Evolutionary conservation across 2,113 vertebrate species (phyloP).

Genomic region (Odocoileus hemionus): DNA sequence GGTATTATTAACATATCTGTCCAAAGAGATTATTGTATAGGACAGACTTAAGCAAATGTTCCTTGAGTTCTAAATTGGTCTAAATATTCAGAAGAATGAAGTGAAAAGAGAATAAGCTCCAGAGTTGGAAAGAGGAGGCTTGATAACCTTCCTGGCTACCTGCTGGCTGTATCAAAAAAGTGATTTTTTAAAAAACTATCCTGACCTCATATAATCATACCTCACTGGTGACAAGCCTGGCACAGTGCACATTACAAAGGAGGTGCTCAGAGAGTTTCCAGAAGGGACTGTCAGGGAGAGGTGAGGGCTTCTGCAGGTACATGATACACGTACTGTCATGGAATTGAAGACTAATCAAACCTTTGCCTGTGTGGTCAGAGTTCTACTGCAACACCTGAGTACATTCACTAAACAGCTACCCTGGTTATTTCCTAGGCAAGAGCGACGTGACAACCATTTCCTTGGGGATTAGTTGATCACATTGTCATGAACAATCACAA

Average conservation of each 20-base stretch:
- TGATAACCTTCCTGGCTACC: not conserved
- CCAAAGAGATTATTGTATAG: not conserved
- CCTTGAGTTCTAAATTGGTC: not conserved
- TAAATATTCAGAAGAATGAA: not conserved
- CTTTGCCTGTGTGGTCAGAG: not conserved
- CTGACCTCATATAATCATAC: not conserved
- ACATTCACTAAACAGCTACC: not conserved
- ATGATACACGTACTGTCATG: no score
- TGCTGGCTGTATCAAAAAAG: not conserved
- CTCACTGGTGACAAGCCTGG: not conserved
- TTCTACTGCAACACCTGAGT: no score
- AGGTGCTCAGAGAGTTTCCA: not conserved
- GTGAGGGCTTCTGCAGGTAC: not conserved
- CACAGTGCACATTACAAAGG: not conserved
- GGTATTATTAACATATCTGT: not conserved
- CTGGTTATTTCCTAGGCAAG: not conserved
- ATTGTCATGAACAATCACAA: not conserved
- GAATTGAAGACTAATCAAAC: not conserved
- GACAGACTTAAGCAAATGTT: not conserved
- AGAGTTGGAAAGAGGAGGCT: not conserved
- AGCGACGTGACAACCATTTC: not conserved
- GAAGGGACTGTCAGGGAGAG: not conserved
- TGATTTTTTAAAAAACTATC: not conserved
- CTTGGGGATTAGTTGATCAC: not conserved
- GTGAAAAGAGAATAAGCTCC: not conserved